phyloP scores from a whole-genome alignment of 2,888 invertebrate species.

The Acleris sparsana region DNA sequence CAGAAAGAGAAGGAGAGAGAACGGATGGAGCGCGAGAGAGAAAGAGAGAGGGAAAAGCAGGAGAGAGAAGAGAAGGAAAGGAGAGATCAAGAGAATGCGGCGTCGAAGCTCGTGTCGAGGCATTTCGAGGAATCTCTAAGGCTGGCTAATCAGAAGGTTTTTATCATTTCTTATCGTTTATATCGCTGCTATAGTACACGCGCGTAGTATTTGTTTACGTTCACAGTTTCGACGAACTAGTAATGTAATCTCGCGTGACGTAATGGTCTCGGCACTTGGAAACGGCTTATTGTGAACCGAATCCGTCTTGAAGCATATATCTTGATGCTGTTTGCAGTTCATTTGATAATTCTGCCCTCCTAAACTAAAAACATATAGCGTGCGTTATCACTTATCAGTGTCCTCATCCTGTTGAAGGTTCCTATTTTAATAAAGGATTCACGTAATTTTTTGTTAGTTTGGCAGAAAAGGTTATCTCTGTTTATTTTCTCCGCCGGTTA shows the following conservation, averaged over 20 bases:
- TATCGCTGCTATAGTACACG: conserved; percentile 24
- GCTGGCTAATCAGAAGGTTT: conserved; percentile 90
- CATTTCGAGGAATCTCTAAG: conserved; percentile 95
- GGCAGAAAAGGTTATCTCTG: too few species aligned
- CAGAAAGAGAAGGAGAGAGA: conserved; percentile 87
- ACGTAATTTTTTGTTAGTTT: too few species aligned
- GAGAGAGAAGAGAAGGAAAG: conserved; percentile 82
- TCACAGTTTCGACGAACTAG: conserved; percentile 10
- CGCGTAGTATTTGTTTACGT: conserved; percentile 20
- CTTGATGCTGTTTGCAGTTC: neutral
- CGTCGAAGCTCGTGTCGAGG: conserved; percentile 92
- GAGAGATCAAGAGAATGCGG: conserved; percentile 87
- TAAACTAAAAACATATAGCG: too few species aligned
- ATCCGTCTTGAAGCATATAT: neutral
- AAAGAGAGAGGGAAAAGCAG: conserved; percentile 81
- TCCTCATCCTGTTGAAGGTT: too few species aligned
- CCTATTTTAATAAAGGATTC: too few species aligned
- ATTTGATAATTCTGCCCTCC: neutral
- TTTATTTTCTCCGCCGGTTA: too few species aligned
- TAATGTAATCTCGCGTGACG: conserved; percentile 20
- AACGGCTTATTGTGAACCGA: conserved; percentile 4
- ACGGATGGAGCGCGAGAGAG: conserved; percentile 85
- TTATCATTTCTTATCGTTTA: conserved; percentile 36
- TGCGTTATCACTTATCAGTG: too few species aligned
- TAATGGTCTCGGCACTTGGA: conserved; percentile 2